Evolutionary conservation across 2,113 vertebrate genomes (phyloP).

Genomic region (Labeo rohita): DNA sequence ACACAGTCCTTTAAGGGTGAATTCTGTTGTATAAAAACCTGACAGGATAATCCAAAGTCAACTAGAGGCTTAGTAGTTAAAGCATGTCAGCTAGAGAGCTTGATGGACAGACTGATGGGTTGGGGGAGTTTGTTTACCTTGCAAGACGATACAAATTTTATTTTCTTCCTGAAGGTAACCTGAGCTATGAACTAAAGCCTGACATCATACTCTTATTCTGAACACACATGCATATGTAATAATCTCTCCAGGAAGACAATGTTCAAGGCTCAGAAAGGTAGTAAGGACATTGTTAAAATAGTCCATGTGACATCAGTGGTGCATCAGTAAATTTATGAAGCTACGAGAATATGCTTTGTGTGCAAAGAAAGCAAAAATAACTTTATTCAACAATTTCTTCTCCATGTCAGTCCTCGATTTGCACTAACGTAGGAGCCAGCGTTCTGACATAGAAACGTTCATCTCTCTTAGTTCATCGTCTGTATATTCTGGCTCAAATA

Average conservation of each 20-base stretch:
- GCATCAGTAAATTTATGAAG: too few relatives aligned
- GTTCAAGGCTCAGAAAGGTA: too few relatives aligned
- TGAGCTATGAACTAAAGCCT: background rate
- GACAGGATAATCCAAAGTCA: background rate
- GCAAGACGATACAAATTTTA: background rate
- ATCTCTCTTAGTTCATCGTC: too few relatives aligned
- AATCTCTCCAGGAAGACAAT: conserved; percentile 60
- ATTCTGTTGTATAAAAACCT: background rate
- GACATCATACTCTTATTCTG: conserved; percentile 6
- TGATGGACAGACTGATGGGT: background rate
- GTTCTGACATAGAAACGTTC: too few relatives aligned
- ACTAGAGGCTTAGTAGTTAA: background rate
- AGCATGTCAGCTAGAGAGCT: background rate
- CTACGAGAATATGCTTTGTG: too few relatives aligned
- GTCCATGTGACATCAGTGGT: too few relatives aligned
- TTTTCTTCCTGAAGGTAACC: conserved; percentile 4
- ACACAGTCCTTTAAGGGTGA: background rate
- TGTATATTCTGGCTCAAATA: too few relatives aligned
- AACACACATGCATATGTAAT: conserved; percentile 55
- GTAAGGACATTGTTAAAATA: too few relatives aligned
- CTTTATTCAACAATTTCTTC: too few relatives aligned
- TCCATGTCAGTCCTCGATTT: too few relatives aligned
- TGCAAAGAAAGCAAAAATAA: too few relatives aligned
- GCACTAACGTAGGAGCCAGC: too few relatives aligned
- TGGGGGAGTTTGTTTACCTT: conserved; percentile 28